Evolutionary conservation across 2,888 invertebrate genomes (phyloP).

Genomic region (Limnephilus auricula): DNA sequence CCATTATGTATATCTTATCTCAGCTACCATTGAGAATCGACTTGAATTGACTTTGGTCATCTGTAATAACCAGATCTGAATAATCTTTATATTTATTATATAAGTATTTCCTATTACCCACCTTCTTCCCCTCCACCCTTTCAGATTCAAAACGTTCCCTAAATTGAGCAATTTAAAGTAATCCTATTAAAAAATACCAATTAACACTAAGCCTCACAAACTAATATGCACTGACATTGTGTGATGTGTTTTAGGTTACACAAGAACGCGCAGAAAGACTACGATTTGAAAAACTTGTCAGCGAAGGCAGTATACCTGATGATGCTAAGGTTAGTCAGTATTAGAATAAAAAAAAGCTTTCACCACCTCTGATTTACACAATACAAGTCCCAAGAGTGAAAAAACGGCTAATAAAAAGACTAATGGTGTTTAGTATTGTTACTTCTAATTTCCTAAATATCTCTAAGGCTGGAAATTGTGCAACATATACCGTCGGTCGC

Average conservation of each 20-base stretch:
- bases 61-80: too few relatives aligned
- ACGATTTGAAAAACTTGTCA: constrained; percentile 90
- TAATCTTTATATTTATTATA: too few relatives aligned
- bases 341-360: constrained; percentile 67
- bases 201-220: background rate
- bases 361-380: background rate
- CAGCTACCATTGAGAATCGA: too few relatives aligned
- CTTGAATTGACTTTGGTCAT: too few relatives aligned
- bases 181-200: background rate
- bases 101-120: background rate
- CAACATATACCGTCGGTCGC: too few relatives aligned
- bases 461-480: too few relatives aligned
- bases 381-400: background rate
- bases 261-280: constrained; percentile 89
- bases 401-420: background rate
- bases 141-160: background rate
- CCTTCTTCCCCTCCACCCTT: background rate
- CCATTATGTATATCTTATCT: too few relatives aligned
- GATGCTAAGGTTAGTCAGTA: constrained; percentile 86
- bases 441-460: too few relatives aligned
- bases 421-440: background rate
- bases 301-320: constrained; percentile 94
- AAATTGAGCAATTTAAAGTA: background rate
- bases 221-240: background rate
- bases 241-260: constrained; percentile 76